Conservation (phyloP, 2,888 invertebrate genomes). For the Holacanthella duospinosa region DNA sequence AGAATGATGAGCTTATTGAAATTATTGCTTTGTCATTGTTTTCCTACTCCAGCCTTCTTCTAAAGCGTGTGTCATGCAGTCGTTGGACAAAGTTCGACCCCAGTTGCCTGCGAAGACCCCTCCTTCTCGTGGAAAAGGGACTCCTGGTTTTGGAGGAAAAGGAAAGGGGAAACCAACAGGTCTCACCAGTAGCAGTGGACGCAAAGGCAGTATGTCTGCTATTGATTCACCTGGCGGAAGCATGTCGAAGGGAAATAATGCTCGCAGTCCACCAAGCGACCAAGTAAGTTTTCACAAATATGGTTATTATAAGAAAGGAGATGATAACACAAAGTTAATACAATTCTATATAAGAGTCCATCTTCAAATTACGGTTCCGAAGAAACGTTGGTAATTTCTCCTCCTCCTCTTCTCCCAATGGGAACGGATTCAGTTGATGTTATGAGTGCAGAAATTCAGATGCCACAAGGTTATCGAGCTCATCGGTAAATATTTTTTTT, state of each 20-base stretch:
- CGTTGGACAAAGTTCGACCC: slow-evolving; percentile 73
- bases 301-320: too few relatives aligned
- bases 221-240: too few relatives aligned
- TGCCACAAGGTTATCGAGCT: not conserved
- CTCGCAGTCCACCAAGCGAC: too few relatives aligned
- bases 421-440: not conserved
- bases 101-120: slow-evolving; percentile 68
- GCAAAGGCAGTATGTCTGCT: too few relatives aligned
- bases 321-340: too few relatives aligned
- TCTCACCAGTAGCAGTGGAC: too few relatives aligned
- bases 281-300: too few relatives aligned
- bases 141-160: not conserved
- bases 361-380: not conserved
- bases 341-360: not conserved
- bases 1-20: too few relatives aligned
- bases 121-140: slow-evolving; percentile 10
- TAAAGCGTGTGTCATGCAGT: slow-evolving; percentile 54
- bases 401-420: not conserved
- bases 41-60: slow-evolving; percentile 44
- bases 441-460: not conserved
- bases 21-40: not conserved
- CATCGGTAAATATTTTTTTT: too few relatives aligned
- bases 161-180: not conserved
- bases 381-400: not conserved
- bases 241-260: too few relatives aligned